Percentiles rank a stretch among this genome's conserved stretches.
Conservation (phyloP, 2,797 vertebrate genomes). For the Chanos chanos region DNA sequence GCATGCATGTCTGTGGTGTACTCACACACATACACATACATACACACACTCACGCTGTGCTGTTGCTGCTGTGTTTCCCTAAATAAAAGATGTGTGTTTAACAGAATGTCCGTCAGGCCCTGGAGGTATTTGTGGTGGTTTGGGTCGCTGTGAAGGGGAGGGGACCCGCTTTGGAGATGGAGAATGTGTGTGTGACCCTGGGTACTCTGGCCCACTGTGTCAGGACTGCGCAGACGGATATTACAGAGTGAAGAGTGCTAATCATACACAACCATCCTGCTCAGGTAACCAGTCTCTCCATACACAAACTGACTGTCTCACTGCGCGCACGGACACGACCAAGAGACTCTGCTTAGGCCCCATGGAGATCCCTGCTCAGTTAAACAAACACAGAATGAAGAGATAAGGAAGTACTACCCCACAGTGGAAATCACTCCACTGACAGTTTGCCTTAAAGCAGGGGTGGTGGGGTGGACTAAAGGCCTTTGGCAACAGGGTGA, state of each 20-base stretch:
- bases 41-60: background rate
- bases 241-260: slow-evolving; percentile 83
- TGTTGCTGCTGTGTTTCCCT: background rate
- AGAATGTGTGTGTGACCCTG: slow-evolving; percentile 85
- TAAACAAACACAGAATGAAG: too few species aligned
- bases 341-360: too few species aligned
- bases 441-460: too few species aligned
- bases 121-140: slow-evolving; percentile 70
- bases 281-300: slow-evolving; percentile 54
- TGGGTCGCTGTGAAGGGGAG: slow-evolving; percentile 83
- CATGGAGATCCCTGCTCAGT: too few species aligned
- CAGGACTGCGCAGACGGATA: slow-evolving; percentile 88
- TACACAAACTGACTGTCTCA: too few species aligned
- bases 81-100: background rate
- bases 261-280: slow-evolving; percentile 76
- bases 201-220: slow-evolving; percentile 85
- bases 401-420: too few species aligned
- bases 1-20: slow-evolving; percentile 48
- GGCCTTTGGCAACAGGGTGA: too few species aligned
- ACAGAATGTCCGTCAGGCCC: slow-evolving; percentile 69
- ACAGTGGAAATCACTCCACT: too few species aligned
- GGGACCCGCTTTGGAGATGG: slow-evolving; percentile 89
- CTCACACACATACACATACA: background rate
- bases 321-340: too few species aligned
- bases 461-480: too few species aligned